Base-by-base conservation (phyloP, 2,888 invertebrate species). In the Hartigia nigra region DNA sequence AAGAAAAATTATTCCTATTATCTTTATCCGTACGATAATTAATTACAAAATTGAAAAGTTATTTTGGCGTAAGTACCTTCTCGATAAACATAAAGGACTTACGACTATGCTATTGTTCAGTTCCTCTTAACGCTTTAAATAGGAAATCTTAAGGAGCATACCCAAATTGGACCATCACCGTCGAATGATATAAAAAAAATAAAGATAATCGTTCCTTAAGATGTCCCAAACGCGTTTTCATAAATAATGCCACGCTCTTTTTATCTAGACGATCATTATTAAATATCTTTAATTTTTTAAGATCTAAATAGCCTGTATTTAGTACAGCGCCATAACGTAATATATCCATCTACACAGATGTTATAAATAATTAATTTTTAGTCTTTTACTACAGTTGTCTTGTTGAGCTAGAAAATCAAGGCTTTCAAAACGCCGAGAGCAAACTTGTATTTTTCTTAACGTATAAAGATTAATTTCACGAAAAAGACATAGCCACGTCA, bases 1-100 rank as follows among this genome's bases (percentile, higher is more conserved):
- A 86, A 87, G 85, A 85, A 55, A 23, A 55, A 55, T 55, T 55
- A 55, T 55, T 55, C 55, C 23, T 55, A 55, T 4, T 9, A 23
- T 23, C 55, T 55, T 55, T 55, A 83, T 85, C 85, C 82, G 80
- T 84, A 84, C 85, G 85, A 83, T 83, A 81, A 84, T 83, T 86
- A 87, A 86, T 88, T 88, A 87, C 85, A 86, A 81, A 84, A 83
- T 79, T 32, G 31, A 39, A 36, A 14, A 76, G 69, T 77, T 23
- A 31, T 31, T 9, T 75, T 36, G 3, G 32, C 12, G 32, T 1
- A 32, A 31, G 72, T 55, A 55, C 4, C 31, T 72, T 32, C 72
- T 34, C 9, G 12, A 34, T 14, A 9, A 34, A 31, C 12, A 72
- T 12, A 32, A 72, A 31, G 72, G 12, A 72, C 72, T 31, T 34